phyloP scores from a whole-genome alignment of 1,140 invertebrate species.

The Sesamia nonagrioides region DNA sequence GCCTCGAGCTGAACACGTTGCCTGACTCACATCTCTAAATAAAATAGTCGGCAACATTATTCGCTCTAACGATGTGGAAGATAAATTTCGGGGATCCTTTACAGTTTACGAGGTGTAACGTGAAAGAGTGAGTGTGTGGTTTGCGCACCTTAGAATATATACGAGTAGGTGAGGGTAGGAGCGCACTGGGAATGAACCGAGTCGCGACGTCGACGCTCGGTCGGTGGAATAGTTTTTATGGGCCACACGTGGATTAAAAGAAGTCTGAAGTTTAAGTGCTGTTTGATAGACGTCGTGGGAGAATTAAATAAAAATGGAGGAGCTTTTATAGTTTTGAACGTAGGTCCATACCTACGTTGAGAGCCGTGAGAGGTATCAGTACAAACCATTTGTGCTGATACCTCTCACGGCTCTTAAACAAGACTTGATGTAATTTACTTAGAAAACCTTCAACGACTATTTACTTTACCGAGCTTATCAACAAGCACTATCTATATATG shows the following conservation, averaged over 20 bases:
- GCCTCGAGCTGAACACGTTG: slow-evolving; percentile 13
- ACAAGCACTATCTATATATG: too few relatives aligned
- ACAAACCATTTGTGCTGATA: too few relatives aligned
- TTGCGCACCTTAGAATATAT: slow-evolving; percentile 47
- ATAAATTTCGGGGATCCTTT: slow-evolving; percentile 75
- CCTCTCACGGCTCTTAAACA: too few relatives aligned
- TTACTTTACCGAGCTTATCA: too few relatives aligned
- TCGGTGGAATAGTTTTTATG: slow-evolving; percentile 13
- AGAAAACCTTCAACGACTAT: too few relatives aligned
- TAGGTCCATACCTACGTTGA: background rate
- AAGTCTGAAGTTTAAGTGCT: background rate
- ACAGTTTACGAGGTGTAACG: slow-evolving; percentile 68
- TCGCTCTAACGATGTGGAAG: slow-evolving; percentile 76
- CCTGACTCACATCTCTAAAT: slow-evolving; percentile 43
- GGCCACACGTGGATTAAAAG: slow-evolving; percentile 10
- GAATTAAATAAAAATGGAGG: background rate
- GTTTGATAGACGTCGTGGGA: background rate
- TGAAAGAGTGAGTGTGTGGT: slow-evolving; percentile 65
- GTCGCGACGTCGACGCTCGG: background rate
- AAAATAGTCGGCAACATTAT: slow-evolving; percentile 75
- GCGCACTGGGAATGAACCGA: background rate
- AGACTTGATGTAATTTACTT: too few relatives aligned
- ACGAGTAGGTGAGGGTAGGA: slow-evolving; percentile 11
- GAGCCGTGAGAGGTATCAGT: too few relatives aligned
- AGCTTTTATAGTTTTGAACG: background rate